phyloP scores from a whole-genome alignment of 2,113 vertebrate genomes.

The Smithornis capensis region DNA sequence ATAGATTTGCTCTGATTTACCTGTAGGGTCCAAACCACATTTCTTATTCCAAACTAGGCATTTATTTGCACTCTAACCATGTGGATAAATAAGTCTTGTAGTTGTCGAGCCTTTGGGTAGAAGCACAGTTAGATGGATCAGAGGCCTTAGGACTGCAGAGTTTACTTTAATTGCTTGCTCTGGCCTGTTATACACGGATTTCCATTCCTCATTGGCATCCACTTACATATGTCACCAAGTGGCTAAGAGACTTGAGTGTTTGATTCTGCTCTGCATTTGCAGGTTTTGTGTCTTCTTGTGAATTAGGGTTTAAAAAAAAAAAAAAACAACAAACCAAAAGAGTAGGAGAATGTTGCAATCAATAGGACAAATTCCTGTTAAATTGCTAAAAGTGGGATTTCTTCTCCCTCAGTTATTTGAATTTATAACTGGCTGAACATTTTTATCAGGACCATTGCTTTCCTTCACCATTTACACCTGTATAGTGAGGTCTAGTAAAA shows the following conservation, averaged over 20 bases:
- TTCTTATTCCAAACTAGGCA: neutral
- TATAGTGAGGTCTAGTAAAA: neutral
- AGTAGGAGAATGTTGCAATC: neutral
- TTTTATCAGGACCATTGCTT: neutral
- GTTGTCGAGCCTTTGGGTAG: neutral
- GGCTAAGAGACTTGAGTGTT: neutral
- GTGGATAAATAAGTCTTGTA: conserved; percentile 1
- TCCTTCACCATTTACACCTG: neutral
- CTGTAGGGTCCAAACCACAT: neutral
- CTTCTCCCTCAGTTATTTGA: neutral
- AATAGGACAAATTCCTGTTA: neutral
- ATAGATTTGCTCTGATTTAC: conserved; percentile 6
- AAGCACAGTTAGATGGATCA: neutral
- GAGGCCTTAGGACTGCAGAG: neutral
- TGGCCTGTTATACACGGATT: neutral
- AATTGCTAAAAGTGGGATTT: neutral
- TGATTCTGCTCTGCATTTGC: neutral
- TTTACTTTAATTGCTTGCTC: conserved; percentile 6
- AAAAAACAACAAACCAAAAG: neutral
- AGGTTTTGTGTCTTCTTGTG: neutral
- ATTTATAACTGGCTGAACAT: neutral
- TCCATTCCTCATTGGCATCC: neutral
- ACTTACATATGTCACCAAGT: neutral
- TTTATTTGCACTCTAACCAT: neutral
- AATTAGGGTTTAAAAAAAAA: neutral